Conservation (phyloP, 1,140 invertebrate genomes). For the Drosophila pandora region DNA sequence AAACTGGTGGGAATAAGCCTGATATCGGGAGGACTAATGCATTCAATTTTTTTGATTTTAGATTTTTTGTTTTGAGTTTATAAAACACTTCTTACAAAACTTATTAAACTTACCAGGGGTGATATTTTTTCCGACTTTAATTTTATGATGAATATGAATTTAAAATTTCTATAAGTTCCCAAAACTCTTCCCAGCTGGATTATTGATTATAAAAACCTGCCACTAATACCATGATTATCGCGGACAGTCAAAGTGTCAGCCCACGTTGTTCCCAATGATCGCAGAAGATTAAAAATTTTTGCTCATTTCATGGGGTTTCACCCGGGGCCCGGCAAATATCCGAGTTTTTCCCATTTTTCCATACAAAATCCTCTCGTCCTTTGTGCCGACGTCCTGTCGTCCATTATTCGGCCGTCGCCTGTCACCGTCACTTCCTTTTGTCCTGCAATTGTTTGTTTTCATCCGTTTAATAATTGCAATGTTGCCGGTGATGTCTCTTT, state of each 20-base stretch:
- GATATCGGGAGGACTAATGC: slow-evolving; percentile 9
- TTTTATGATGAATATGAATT: no score
- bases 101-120: not conserved
- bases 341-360: slow-evolving; percentile 45
- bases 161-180: not conserved
- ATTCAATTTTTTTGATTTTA: not conserved
- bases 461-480: slow-evolving; percentile 70
- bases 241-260: slow-evolving; percentile 40
- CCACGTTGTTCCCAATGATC: slow-evolving; percentile 38
- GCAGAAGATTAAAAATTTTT: slow-evolving; percentile 48
- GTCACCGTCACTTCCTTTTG: slow-evolving; percentile 62
- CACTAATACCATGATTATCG: slow-evolving; percentile 34
- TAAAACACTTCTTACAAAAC: not conserved
- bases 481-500: slow-evolving; percentile 56
- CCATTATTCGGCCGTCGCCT: slow-evolving; percentile 52
- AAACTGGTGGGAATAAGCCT: slow-evolving; percentile 17
- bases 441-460: slow-evolving; percentile 60
- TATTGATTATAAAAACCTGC: slow-evolving; percentile 43
- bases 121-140: no score
- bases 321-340: slow-evolving; percentile 43
- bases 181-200: slow-evolving; percentile 23
- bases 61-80: not conserved
- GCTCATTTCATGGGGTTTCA: slow-evolving; percentile 70
- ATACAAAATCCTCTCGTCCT: slow-evolving; percentile 33
- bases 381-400: slow-evolving; percentile 30